Evolutionary conservation across 2,113 vertebrate species (phyloP), one percentile per base, ranked within the genome.

Genomic region (Microtus oregoni): DNA sequence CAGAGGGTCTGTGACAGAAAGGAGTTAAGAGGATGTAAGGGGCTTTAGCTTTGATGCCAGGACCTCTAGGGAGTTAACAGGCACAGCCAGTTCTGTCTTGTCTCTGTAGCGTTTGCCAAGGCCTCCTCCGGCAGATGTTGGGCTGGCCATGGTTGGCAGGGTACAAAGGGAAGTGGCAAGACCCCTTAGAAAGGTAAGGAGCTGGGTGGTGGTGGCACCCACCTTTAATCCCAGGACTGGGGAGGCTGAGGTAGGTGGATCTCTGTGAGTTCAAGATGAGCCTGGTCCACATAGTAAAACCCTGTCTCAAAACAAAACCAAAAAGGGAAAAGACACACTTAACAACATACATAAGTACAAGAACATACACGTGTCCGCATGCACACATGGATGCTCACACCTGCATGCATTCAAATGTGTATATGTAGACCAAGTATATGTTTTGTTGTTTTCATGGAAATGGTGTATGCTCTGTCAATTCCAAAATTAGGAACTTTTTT

Each of bases 31-130:
- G 63, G 58, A 35, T 41, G 4, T 13, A 61, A 1, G 41, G 28
- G 78, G 30, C 52, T 81, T 50, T 38, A 63, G 44, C 72, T 58
- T 28, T 68, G 30, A 58, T 81, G 41, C 35, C 0, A 26, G 30
- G 28, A 7, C n/a, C 70, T 12, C 14, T 0, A 9, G 15, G 24
- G 13, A 1, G 5, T 55, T 67, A 55, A 10, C 7, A 17, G n/a
- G 68, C 7, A 17, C 2, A 30, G 38, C 24, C 28, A 35, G 41
- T 22, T 38, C 67, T n/a, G 0, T 8, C 63, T 44, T 14, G 17
- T 15, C 41, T 70, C 11, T 35, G 30, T 4, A 26, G 55, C 17
- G 2, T 12, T 92, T 20, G 41, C n/a, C 20, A 10, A 9, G 17
- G 70, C 12, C 58, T 8, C 12, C 4, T 7, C 28, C 5, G 22